Conservation (phyloP, 2,888 invertebrate genomes). For the Eurytoma californica region DNA sequence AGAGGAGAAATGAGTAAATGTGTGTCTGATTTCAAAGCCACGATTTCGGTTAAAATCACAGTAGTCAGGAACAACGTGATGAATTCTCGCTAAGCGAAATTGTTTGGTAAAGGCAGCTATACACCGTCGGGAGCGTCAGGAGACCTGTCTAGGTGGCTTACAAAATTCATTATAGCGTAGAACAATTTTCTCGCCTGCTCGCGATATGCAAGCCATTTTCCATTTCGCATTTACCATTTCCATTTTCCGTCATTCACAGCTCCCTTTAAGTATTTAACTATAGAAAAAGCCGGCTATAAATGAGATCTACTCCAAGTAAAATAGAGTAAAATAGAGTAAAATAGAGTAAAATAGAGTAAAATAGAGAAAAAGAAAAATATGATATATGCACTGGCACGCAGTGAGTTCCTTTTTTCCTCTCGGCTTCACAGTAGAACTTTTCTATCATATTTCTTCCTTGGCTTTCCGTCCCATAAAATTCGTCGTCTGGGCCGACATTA, state of each 20-base stretch:
- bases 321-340: conserved; percentile 24
- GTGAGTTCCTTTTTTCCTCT: conserved; percentile 44
- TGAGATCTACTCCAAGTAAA: conserved; percentile 47
- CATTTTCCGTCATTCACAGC: neutral
- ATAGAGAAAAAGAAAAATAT: conserved; percentile 45
- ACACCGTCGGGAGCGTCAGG: neutral
- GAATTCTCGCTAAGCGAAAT: conserved; percentile 38
- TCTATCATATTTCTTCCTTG: conserved; percentile 49
- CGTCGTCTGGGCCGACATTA: conserved; percentile 50
- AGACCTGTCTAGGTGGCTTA: conserved; percentile 1
- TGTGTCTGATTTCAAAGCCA: conserved; percentile 42
- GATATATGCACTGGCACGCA: conserved; percentile 41
- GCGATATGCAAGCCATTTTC: no score
- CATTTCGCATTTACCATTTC: no score
- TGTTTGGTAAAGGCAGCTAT: conserved; percentile 26
- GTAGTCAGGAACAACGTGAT: conserved; percentile 21
- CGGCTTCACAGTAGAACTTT: conserved; percentile 48
- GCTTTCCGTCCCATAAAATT: conserved; percentile 54
- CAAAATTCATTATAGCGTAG: conserved; percentile 13
- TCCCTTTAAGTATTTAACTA: no score
- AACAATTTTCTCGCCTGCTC: neutral
- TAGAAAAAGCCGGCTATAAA: conserved; percentile 31
- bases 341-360: conserved; percentile 7
- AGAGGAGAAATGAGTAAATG: conserved; percentile 35
- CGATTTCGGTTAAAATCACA: conserved; percentile 45